Evolutionary conservation across 2,888 invertebrate species (phyloP), one percentile per base, ranked within the genome.

Genomic region (Norana najaformis): DNA sequence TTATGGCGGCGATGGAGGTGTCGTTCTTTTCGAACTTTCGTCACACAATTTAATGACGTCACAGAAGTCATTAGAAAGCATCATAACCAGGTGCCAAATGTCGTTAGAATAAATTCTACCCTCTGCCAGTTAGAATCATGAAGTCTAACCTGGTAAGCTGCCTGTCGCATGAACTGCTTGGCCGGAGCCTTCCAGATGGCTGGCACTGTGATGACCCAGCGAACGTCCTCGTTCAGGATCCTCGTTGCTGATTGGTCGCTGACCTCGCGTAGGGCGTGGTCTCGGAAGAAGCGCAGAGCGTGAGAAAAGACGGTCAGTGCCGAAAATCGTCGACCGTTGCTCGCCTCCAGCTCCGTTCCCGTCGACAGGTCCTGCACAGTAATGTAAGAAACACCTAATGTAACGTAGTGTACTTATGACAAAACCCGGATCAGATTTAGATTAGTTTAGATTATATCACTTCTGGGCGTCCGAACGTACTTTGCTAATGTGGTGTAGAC

Each of bases 121-220:
- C 53, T 6, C 3, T 53, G 3, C 23, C 23, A 53, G 4, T 41
- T 41, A 41, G n/a, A n/a, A 0, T 69, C 30, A 13, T n/a, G 30
- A 30, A 6, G 30, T 83, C 37, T 93, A 92, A 96, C 96, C 94
- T 95, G 94, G 92, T 95, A 95, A 11, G 96, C 96, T 2, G 96
- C 96, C 91, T 95, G 95, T 90, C 96, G 93, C 95, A 96, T 96
- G 92, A 96, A 95, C 93, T 96, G 96, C 92, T 96, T 96, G 69
- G 96, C 96, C 69, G 95, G 95, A 90, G 96, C 95, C 90, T 95
- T 95, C 96, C 96, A 96, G 89, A 96, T 95, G 47, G 96, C 96
- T 0, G 96, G 96, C 11, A 96, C 96, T 0, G 96, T 96, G 85
- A 96, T 93, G 69, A 96, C 96, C 96, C 96, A 96, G 47, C 95